phyloP scores from a whole-genome alignment of 2,797 vertebrate species.

The Malurus leucopterus region DNA sequence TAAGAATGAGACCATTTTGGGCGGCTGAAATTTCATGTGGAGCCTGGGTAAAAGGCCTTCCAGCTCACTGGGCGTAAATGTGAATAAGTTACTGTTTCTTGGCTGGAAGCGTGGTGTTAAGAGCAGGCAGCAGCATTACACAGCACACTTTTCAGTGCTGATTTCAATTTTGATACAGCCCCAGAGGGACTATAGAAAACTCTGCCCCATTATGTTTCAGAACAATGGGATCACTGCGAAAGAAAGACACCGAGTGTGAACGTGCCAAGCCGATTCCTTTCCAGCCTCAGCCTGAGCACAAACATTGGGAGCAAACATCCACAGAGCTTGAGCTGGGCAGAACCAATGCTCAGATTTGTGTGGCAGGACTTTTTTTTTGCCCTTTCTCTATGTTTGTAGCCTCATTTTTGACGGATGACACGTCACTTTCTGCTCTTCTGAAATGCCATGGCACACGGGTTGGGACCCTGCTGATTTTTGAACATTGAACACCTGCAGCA shows the following conservation, averaged over 20 bases:
- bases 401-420: not conserved
- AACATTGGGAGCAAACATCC: not conserved
- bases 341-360: not conserved
- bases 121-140: conserved; percentile 49
- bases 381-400: not conserved
- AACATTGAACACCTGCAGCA: not conserved
- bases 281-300: not conserved
- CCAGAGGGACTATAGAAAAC: conserved; percentile 65
- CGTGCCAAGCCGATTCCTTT: conserved; percentile 45
- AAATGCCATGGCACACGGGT: accelerated
- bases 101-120: conserved; percentile 44
- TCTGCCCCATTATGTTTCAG: conserved; percentile 67
- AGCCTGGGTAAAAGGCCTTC: conserved; percentile 53
- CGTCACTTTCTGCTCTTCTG: not conserved
- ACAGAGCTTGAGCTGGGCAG: not conserved
- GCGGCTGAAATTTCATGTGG: conserved; percentile 58
- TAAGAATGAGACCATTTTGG: conserved; percentile 69
- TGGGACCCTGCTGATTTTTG: not conserved
- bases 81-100: conserved; percentile 68
- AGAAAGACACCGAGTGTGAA: conserved; percentile 57
- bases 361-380: not conserved
- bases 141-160: conserved; percentile 64
- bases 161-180: conserved; percentile 65
- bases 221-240: conserved; percentile 69
- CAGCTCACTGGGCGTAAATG: conserved; percentile 54